Evolutionary conservation across 1,140 invertebrate species (phyloP).

Genomic region (Lepidotrigona ventralis): DNA sequence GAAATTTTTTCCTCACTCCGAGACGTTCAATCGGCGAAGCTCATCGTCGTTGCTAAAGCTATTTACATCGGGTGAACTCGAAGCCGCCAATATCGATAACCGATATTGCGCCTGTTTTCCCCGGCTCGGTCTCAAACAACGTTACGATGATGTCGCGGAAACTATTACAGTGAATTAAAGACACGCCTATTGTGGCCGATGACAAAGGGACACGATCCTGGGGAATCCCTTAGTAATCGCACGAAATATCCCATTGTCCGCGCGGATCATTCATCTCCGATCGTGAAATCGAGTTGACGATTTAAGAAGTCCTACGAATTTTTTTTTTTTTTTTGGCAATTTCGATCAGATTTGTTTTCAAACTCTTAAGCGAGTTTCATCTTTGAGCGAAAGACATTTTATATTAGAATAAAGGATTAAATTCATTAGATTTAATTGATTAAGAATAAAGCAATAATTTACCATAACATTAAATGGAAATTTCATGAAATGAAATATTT

Average conservation of each 20-base stretch:
- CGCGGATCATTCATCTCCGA: background rate
- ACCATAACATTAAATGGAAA: too few relatives aligned
- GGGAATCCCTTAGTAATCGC: background rate
- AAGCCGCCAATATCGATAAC: conserved; percentile 55
- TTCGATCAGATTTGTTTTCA: background rate
- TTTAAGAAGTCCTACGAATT: background rate
- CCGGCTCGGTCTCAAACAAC: conserved; percentile 21
- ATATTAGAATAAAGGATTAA: too few relatives aligned
- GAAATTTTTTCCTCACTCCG: background rate
- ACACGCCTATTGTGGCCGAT: conserved; percentile 21
- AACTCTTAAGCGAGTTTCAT: too few relatives aligned
- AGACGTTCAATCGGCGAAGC: conserved; percentile 20
- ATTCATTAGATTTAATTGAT: too few relatives aligned
- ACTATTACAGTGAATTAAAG: conserved; percentile 48
- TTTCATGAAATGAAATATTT: too few relatives aligned
- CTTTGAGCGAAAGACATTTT: too few relatives aligned
- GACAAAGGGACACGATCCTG: conserved; percentile 24
- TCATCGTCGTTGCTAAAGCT: conserved; percentile 36
- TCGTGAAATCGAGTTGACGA: background rate
- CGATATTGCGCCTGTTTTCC: conserved; percentile 49
- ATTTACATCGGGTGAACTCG: conserved; percentile 40
- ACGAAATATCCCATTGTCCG: background rate
- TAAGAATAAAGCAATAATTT: too few relatives aligned
- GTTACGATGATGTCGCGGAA: conserved; percentile 40
- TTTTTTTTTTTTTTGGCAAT: background rate